Evolutionary conservation across 1,140 invertebrate genomes (phyloP), one percentile per base, ranked within the genome.

Genomic region (Archivesica marissinica): DNA sequence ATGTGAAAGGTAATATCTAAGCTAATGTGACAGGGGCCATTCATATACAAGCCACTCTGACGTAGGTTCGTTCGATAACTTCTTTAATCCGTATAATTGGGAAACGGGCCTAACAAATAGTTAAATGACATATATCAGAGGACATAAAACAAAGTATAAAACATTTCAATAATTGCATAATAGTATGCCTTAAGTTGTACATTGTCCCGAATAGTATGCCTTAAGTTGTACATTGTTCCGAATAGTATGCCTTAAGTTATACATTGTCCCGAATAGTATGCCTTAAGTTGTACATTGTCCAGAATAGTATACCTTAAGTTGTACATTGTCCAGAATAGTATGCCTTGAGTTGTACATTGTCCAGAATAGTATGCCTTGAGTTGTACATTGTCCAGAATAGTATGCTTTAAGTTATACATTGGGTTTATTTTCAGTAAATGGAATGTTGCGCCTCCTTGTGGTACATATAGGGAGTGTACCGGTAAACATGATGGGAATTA

Each of bases 371-470:
- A 7, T 7, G 7, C 44, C 7, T 47, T 7, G 7, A 47, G 17
- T 9, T 7, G 44, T 47, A 9, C 44, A 9, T 47, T 47, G 7
- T 47, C 7, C 17, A 47, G 7, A 47, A 9, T 38, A 66, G 6
- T 17, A 30, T 35, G 0, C 61, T 33, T 0, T 0, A 9, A 7
- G 13, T 1, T 2, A 66, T 35, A 28, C 23, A 35, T 35, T 3
- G 1, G 11, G 1, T 15, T 38, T 0, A 1, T 23, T 54, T 80
- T 13, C 76, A 86, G 84, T 35, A 79, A 79, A 61, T 79, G 84
- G 76, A 50, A 61, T 4, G 84, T 86, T 15, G 64, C 75, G 0
- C 84, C 84, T 0, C 84, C 83, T 20, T 86, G 84, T 50, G 84
- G 84, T 33, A 86, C 76, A 4, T 72, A 79, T 25, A 35, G 77